These are phyloP conservation scores for Aphrophora alni DNA, from an alignment of 2,888 invertebrate genomes.

Conservation along the genomic window DNA sequence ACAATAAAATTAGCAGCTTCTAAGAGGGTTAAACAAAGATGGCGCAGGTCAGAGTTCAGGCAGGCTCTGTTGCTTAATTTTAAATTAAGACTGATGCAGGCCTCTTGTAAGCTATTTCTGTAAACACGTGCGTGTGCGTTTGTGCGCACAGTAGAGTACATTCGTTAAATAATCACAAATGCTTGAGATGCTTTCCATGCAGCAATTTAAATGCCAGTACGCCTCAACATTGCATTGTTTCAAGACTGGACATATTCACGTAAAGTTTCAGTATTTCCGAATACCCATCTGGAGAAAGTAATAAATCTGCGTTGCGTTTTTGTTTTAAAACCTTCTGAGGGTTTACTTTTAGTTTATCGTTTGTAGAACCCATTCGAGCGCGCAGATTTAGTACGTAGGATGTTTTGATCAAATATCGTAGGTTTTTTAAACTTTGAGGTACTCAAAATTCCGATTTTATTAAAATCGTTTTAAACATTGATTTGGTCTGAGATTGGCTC, in stretches of 20 bases:
- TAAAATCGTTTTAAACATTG: too few species aligned
- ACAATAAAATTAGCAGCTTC: not conserved
- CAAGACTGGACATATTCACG: not conserved
- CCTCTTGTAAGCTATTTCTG: not conserved
- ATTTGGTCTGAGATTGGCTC: too few species aligned
- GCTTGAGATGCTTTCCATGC: not conserved
- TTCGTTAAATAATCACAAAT: not conserved
- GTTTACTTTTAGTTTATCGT: too few species aligned
- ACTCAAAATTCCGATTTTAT: too few species aligned
- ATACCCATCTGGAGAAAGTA: too few species aligned
- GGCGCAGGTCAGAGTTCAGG: not conserved
- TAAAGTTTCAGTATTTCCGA: too few species aligned
- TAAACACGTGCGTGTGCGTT: not conserved
- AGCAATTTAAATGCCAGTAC: not conserved
- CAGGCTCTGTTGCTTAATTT: constrained; percentile 21
- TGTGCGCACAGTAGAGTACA: not conserved
- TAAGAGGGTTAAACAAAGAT: not conserved
- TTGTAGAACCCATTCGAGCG: too few species aligned
- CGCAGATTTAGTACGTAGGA: too few species aligned
- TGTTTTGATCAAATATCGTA: too few species aligned
- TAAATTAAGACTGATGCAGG: constrained; percentile 29
- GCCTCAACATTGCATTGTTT: not conserved
- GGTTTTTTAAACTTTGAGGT: too few species aligned
- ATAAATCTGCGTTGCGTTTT: too few species aligned
- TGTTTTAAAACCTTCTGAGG: too few species aligned